A percentile compares a stretch with the other conserved stretches of the same genome.
phyloP scores from a whole-genome alignment of 2,797 vertebrate species.

The Sebastes itinus region DNA sequence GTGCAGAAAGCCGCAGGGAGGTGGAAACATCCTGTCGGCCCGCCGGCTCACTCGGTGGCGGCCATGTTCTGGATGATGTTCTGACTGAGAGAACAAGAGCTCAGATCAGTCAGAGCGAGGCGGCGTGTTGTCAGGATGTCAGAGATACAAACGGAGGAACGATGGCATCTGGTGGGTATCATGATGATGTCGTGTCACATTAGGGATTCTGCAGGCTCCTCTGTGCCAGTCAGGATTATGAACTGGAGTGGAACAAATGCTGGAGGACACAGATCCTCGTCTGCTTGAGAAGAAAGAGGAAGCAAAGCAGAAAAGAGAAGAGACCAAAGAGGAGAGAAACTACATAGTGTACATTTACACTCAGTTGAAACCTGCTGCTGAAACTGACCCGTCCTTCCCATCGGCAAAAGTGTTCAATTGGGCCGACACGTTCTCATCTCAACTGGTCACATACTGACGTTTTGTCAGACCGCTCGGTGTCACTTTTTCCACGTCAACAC shows the following conservation, averaged over 20 bases:
- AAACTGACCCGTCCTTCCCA: no score
- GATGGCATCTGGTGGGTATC: constrained; percentile 29
- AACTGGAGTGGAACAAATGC: constrained; percentile 38
- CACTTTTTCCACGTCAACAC: no score
- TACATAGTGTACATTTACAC: not conserved
- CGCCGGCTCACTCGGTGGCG: not conserved
- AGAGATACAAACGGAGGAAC: constrained; percentile 4
- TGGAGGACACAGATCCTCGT: constrained; percentile 7
- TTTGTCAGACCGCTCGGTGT: no score
- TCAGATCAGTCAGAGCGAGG: constrained; percentile 2
- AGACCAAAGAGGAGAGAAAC: not conserved
- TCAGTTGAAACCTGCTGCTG: not conserved
- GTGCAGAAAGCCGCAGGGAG: not conserved
- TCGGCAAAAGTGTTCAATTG: no score
- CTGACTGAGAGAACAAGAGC: constrained; percentile 31
- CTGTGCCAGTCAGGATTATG: constrained; percentile 13
- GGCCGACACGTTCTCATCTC: no score
- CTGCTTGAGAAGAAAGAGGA: not conserved
- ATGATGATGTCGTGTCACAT: constrained; percentile 20
- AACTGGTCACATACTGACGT: no score
- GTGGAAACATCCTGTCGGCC: not conserved
- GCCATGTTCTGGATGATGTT: constrained; percentile 26
- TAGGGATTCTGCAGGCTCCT: constrained; percentile 40
- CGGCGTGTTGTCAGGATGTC: constrained; percentile 2
- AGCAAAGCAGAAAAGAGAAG: not conserved